Evolutionary conservation across 2,888 invertebrate species (phyloP), one percentile per base, ranked within the genome.

Genomic region (Campoplex capitator): DNA sequence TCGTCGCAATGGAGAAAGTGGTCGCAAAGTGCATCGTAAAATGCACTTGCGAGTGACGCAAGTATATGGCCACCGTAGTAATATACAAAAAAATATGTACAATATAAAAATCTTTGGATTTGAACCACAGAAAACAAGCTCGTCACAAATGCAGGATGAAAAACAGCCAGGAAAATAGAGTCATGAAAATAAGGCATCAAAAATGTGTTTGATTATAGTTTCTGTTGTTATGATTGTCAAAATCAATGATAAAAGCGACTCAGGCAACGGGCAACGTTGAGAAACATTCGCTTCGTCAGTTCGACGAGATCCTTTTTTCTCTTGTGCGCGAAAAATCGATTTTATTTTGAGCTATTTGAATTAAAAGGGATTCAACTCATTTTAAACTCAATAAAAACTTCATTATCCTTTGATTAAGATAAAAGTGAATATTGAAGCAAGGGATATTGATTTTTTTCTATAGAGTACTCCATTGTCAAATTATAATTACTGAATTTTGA

Each of bases 1-100:
- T 75, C 32, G 42, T 65, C 62, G 32, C 67, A 51, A 65, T 18
- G 77, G 77, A 51, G 51, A 77, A 77, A 77, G 67, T 65, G 67
- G 51, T 77, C 35, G 51, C 32, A n/a, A 67, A 77, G 65, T 67
- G 67, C 77, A 77, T 77, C 77, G 77, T 77, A 77, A 77, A 77
- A 51, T 67, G 51, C 67, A 77, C 23, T 65, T 51, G 38, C 38
- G 38, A 38, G 38, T 38, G 38, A 38, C 38, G 38, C 67, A 23
- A 54, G 18, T 54, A 35, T 32, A n/a, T 38, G 51, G 67, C 28
- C 62, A 38, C 38, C 8, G 18, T 32, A 18, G 32, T 23, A 67
- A 13, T 77, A n/a, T 13, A 32, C 32, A 23, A 38, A 23, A 67
- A 23, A 67, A 77, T 35, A 62, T 4, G 28, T 13, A 73, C 23